phyloP scores from a whole-genome alignment of 92 coral and sea anemone genomes.

The Bergia puertoricense region DNA sequence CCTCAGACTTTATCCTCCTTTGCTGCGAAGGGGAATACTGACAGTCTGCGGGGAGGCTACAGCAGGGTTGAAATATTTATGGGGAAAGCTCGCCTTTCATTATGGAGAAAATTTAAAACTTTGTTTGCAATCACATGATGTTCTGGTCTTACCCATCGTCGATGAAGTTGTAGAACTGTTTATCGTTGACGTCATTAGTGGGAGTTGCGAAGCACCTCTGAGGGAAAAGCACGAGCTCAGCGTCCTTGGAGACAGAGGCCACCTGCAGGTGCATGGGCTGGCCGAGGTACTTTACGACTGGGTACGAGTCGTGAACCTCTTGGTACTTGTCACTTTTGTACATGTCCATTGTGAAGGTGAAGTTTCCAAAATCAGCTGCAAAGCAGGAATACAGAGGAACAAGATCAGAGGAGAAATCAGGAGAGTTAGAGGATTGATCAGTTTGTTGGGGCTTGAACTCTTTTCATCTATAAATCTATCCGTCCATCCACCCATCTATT shows the following conservation, averaged over 20 bases:
- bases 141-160: slow-evolving; percentile 52
- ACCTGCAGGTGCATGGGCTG: slow-evolving; percentile 47
- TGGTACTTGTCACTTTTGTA: slow-evolving; percentile 50
- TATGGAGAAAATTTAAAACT: no score
- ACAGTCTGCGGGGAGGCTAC: no score
- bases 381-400: neutral
- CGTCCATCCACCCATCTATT: no score
- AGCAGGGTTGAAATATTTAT: no score
- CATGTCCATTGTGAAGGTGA: slow-evolving; percentile 61
- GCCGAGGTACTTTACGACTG: slow-evolving; percentile 42
- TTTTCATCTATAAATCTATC: no score
- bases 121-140: no score
- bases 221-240: slow-evolving; percentile 53
- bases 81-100: no score
- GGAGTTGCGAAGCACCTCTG: slow-evolving; percentile 62
- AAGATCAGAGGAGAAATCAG: no score
- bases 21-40: no score
- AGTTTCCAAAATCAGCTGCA: slow-evolving; percentile 59
- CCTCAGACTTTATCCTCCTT: no score
- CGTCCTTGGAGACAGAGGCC: slow-evolving; percentile 53
- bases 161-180: slow-evolving; percentile 44
- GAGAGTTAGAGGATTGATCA: neutral
- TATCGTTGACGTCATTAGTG: slow-evolving; percentile 44
- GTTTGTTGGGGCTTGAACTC: neutral
- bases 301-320: slow-evolving; percentile 51